Percentiles rank a stretch among this genome's conserved stretches.
Evolutionary conservation across 2,888 invertebrate species (phyloP).

Genomic region (Leptopilina myrica): DNA sequence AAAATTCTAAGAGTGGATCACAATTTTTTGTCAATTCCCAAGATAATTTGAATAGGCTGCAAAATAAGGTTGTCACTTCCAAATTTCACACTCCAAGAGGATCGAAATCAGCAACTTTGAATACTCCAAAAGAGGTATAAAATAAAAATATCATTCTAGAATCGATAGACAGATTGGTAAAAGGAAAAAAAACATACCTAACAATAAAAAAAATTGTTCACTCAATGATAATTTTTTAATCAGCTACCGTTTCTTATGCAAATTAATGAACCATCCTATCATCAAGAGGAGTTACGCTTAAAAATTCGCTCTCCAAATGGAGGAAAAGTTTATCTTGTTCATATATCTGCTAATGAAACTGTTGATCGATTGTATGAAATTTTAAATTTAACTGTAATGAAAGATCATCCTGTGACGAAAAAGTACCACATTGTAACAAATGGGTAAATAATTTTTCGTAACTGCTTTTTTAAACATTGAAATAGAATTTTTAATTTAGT

Average conservation of each 20-base stretch:
- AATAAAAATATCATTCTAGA: no score
- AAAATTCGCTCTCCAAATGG: constrained; percentile 70
- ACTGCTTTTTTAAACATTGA: not conserved
- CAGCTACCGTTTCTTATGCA: constrained; percentile 67
- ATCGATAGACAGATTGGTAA: no score
- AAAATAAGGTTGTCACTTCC: not conserved
- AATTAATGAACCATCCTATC: constrained; percentile 66
- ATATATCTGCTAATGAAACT: constrained; percentile 67
- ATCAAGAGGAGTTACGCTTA: constrained; percentile 62
- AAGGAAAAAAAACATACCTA: no score
- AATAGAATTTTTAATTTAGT: not conserved
- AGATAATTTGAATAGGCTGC: not conserved
- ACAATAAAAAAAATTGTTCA: not conserved
- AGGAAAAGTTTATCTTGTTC: constrained; percentile 67
- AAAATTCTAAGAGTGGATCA: not conserved
- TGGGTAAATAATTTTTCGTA: constrained; percentile 58
- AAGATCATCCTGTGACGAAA: constrained; percentile 53
- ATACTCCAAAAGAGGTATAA: constrained; percentile 55
- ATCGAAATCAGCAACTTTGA: constrained; percentile 57
- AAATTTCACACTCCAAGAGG: constrained; percentile 49
- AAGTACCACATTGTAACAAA: constrained; percentile 69
- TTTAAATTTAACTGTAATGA: constrained; percentile 64
- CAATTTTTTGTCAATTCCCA: not conserved
- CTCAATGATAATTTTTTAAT: not conserved
- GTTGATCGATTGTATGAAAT: constrained; percentile 68